Base-by-base conservation (phyloP, 1,140 invertebrate genomes). In the Rhopalosiphum maidis region DNA sequence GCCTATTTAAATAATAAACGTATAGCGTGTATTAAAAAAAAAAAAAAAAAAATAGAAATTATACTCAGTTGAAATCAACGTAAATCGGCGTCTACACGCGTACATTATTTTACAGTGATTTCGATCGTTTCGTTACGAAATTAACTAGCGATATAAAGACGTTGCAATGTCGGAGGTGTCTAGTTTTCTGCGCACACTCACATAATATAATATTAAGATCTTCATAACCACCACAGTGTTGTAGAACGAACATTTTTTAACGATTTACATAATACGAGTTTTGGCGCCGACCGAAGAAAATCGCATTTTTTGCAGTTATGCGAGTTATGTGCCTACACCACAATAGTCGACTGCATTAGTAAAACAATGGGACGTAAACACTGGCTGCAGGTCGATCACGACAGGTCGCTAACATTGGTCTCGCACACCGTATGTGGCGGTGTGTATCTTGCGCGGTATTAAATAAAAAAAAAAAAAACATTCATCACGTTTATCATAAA, bases 361-460 rank as follows among this genome's bases (percentile, higher is more conserved):
- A 51, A 89, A 89, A 89, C 87, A 89, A 89, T 54, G 87, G n/a
- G 35, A 89, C 46, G 43, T 46, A 87, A 46, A 87, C 43, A 35
- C n/a, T 25, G 37, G 23, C 60, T 77, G 43, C 85, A 2, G 85
- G 85, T n/a, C 43, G 43, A 46, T 87, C 83, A 85, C 83, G 83
- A 85, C 46, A 48, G 46, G 30, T 87, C 30, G 11, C 43, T 15
- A 21, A n/a, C 30, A 86, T 25, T 46, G 37, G 23, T 46, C 0
- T 22, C 37, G 35, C 7, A 43, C 35, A 18, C 77, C 35, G n/a
- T 22, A 83, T 83, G n/a, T 83, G 35, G 35, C 37, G 82, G n/a
- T 23, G 37, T 37, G 7, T 83, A 7, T 82, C 21, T 77, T 41
- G 23, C 23, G 43, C 3, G 35, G 35, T 46, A 21, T 87, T 48